Conservation (phyloP, 92 coral and sea anemone species). For the Porites evermanni region DNA sequence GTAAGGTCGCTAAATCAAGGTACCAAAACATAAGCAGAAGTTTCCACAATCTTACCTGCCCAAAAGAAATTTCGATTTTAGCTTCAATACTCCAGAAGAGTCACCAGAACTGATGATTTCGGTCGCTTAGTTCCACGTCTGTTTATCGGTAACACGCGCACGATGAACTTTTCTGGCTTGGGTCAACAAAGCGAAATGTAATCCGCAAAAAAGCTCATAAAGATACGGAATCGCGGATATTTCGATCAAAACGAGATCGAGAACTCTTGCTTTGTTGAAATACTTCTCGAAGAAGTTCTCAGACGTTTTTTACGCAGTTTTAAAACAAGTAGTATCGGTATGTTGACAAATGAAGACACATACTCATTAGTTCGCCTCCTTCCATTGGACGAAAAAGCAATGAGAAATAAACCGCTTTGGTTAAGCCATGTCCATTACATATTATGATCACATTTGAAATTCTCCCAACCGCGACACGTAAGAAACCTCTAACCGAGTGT, state of each 20-base stretch:
- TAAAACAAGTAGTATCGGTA: constrained; percentile 15
- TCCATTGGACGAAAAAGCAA: constrained; percentile 8
- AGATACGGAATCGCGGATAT: neutral
- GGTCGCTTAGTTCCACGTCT: neutral
- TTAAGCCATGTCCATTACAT: neutral
- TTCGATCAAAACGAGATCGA: neutral
- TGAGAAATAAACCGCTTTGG: neutral
- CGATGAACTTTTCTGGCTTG: neutral
- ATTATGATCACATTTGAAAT: neutral
- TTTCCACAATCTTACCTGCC: constrained; percentile 11
- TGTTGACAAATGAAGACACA: constrained; percentile 30
- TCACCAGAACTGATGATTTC: too few species aligned
- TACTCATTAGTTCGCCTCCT: neutral
- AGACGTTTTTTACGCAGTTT: constrained; percentile 20
- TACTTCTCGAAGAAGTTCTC: neutral
- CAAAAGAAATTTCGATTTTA: neutral
- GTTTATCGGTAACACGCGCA: neutral
- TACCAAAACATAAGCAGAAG: neutral
- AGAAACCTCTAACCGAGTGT: neutral
- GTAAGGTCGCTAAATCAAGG: neutral
- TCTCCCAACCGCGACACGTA: neutral
- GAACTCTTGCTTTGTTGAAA: neutral
- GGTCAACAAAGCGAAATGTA: constrained; percentile 16
- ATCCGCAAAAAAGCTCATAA: constrained; percentile 6
- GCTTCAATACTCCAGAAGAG: neutral